phyloP scores from a whole-genome alignment of 2,113 vertebrate species.

The Setophaga coronata region DNA sequence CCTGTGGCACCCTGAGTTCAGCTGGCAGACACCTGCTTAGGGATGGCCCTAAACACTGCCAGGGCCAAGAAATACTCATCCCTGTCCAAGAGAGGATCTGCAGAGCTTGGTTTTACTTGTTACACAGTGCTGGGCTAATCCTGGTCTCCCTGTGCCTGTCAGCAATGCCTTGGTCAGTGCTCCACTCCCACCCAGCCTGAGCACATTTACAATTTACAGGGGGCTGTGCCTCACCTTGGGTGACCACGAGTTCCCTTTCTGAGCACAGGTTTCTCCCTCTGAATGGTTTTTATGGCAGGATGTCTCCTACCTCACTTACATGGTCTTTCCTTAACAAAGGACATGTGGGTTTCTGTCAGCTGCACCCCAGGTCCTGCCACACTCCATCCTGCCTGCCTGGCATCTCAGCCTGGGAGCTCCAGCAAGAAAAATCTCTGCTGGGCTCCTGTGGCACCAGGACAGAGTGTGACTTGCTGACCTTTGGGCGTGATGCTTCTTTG shows the following conservation, averaged over 20 bases:
- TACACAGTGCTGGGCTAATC: neutral
- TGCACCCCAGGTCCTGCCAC: fast-evolving
- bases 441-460: neutral
- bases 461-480: neutral
- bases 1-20: fast-evolving
- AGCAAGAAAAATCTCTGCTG: neutral
- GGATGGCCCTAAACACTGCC: neutral
- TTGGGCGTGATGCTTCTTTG: neutral
- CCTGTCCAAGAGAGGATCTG: neutral
- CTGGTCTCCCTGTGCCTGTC: neutral
- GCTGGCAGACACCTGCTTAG: neutral
- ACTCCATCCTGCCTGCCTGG: fast-evolving
- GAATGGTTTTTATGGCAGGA: neutral
- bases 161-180: neutral
- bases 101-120: neutral
- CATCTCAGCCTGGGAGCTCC: neutral
- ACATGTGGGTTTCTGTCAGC: neutral
- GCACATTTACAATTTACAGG: fast-evolving
- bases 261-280: neutral
- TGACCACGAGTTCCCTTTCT: fast-evolving
- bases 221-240: neutral
- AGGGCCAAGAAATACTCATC: neutral
- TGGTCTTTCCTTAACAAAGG: neutral
- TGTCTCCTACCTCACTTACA: slow-evolving; percentile 16
- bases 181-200: neutral